Evolutionary conservation across 2,797 vertebrate species (phyloP), one percentile per base, ranked within the genome.

Genomic region (Silurus aristotelis): DNA sequence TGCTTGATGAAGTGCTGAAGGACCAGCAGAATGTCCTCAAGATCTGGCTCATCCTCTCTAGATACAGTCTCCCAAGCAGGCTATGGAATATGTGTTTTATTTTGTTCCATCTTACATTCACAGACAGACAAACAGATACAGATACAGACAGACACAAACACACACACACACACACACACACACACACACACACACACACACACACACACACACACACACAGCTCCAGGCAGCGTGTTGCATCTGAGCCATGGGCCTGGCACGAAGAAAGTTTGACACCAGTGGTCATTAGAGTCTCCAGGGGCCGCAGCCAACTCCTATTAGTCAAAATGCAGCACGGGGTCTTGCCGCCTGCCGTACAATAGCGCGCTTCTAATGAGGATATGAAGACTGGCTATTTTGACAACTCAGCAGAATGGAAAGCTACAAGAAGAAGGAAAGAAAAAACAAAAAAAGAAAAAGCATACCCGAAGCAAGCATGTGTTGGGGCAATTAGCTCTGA

Each of bases 281-380:
- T 52, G 82, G 90, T 91, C 90, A 92, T 93, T 91, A 92, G 86
- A 85, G 87, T 92, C 88, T 86, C 87, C 87, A 89, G 88, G 86
- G 90, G 88, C 90, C 89, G 64, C 84, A 88, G 88, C 85, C 89
- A 91, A 90, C 84, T 91, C 90, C 90, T 89, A 91, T 91, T 90
- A 89, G 84, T 87, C 86, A 88, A 89, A 83, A 87, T 85, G 90
- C 89, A 88, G 81, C 73, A 87, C 83, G 80, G 87, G 78, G 89
- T 88, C 87, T 90, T 70, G 87, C 84, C 89, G 77, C 66, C 84
- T 87, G 86, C 87, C 83, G 60, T 87, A 91, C 89, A 93, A 92
- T 89, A 88, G 90, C 85, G 90, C 89, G 90, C 85, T 91, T 87
- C 86, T 91, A 92, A 92, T 92, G 89, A 93, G 90, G 90, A 87